These are phyloP conservation scores for Oreortyx pictus DNA, from an alignment of 2,797 vertebrate species.

Conservation along the genomic window DNA sequence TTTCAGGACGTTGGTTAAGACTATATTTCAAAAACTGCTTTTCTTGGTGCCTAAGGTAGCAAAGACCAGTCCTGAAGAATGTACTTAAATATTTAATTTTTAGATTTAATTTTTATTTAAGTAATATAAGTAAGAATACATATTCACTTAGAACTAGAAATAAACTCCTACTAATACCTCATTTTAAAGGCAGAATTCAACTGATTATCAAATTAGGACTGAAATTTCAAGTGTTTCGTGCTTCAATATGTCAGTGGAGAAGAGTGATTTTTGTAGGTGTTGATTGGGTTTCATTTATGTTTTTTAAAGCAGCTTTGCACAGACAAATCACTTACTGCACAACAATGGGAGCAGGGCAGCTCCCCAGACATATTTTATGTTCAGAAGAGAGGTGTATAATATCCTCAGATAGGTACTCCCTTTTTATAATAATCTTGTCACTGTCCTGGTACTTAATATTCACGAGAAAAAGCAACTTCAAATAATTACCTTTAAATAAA, in stretches of 20 bases:
- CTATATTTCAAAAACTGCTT: background rate
- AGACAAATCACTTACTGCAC: background rate
- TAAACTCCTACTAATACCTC: background rate
- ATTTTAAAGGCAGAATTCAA: background rate
- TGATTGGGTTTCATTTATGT: background rate
- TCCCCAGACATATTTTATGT: background rate
- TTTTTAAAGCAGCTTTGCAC: background rate
- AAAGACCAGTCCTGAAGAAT: background rate
- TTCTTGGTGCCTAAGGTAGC: background rate
- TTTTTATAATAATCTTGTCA: background rate
- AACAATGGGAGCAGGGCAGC: accelerated
- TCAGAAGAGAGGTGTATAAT: background rate
- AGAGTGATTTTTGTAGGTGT: accelerated
- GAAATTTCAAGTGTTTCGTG: background rate
- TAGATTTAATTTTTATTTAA: too few species aligned
- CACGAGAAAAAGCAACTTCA: background rate
- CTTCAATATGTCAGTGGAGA: background rate
- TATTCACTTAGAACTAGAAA: background rate
- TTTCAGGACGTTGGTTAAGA: background rate
- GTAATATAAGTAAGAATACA: background rate
- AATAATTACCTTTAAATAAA: background rate
- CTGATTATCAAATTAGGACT: background rate
- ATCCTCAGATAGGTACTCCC: accelerated
- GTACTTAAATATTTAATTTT: background rate
- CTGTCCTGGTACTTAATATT: background rate